A percentile compares a stretch with the other conserved stretches of the same genome.
These are phyloP conservation scores for Choloepus hoffmanni DNA, from an alignment of 2,113 vertebrate species.

Conservation along the genomic window DNA sequence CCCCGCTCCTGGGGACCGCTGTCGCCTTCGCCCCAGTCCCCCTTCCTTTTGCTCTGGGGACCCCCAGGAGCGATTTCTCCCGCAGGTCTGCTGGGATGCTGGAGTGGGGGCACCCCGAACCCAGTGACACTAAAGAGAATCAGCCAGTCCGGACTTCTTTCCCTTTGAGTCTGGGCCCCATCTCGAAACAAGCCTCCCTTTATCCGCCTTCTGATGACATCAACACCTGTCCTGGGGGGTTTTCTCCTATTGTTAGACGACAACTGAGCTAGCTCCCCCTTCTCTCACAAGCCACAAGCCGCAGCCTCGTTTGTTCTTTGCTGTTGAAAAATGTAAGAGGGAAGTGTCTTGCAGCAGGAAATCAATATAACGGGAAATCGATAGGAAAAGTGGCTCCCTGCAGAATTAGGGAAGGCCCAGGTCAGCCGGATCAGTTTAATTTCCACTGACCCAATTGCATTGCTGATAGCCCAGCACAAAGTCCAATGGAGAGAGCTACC, in stretches of 20 bases:
- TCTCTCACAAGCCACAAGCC: not conserved
- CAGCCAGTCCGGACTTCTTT: not conserved
- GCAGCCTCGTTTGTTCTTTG: not conserved
- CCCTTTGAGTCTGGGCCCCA: not conserved
- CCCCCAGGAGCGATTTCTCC: not conserved
- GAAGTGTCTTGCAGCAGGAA: not conserved
- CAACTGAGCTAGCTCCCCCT: slow-evolving; percentile 7
- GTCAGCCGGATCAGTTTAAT: not conserved
- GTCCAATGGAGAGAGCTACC: not conserved
- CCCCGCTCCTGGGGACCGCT: not conserved
- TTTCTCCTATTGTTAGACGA: slow-evolving; percentile 43
- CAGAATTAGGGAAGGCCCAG: not conserved
- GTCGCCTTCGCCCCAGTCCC: accelerated
- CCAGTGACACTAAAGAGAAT: not conserved
- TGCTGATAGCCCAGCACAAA: not conserved
- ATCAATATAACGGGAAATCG: not conserved
- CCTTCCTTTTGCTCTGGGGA: too few species aligned
- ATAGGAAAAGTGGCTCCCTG: not conserved
- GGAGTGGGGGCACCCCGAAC: not conserved
- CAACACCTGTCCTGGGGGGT: not conserved
- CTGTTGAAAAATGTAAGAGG: slow-evolving; percentile 15
- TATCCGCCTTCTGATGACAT: not conserved
- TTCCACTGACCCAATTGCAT: slow-evolving; percentile 15
- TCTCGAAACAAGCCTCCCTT: not conserved
- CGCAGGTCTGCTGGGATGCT: not conserved